A percentile compares a stretch with the other conserved stretches of the same genome.
Evolutionary conservation across 2,797 vertebrate genomes (phyloP).

Genomic region (Otus scops): DNA sequence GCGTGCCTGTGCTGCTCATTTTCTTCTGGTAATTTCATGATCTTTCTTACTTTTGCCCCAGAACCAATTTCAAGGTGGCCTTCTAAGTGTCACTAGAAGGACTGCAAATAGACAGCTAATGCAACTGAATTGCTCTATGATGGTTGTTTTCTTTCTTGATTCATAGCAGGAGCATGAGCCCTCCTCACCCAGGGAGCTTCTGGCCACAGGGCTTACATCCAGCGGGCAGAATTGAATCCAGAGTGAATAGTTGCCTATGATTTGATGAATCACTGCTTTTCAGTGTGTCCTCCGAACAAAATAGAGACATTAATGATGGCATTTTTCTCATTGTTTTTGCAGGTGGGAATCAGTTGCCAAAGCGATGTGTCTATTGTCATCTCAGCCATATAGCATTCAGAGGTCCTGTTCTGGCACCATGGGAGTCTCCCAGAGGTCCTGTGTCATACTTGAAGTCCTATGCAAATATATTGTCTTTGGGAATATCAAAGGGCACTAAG

Average conservation of each 20-base stretch:
- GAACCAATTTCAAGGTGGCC: background rate
- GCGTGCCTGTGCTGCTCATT: background rate
- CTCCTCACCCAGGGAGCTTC: background rate
- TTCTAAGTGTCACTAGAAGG: background rate
- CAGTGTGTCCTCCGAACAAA: background rate
- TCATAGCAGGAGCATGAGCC: background rate
- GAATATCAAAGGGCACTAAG: background rate
- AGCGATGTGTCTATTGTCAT: accelerated
- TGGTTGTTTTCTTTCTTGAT: background rate
- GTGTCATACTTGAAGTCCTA: background rate
- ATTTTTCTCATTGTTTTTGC: background rate
- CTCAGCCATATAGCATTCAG: background rate
- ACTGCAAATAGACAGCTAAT: background rate
- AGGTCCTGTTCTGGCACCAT: background rate
- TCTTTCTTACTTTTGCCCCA: background rate
- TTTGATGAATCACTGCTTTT: background rate
- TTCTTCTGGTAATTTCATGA: background rate
- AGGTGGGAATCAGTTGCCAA: background rate
- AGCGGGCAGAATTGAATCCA: background rate
- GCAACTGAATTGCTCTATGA: background rate
- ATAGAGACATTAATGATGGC: background rate
- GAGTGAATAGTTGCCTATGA: background rate
- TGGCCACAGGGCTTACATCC: background rate
- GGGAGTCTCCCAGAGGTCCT: background rate
- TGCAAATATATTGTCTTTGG: background rate